Conservation (phyloP, 1,140 invertebrate species). For the Papilio dardanus region DNA sequence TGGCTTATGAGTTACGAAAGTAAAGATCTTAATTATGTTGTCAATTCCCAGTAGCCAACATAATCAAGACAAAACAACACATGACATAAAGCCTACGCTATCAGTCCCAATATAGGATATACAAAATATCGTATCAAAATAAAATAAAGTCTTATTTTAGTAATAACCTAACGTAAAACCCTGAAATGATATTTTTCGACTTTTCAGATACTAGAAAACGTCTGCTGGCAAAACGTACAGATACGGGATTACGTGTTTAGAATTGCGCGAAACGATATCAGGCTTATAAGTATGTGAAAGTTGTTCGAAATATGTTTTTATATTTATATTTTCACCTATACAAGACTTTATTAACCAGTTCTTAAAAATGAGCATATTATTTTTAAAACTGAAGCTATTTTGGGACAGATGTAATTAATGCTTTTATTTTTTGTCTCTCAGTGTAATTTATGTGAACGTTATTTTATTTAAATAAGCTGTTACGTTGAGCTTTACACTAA, state of each 20-base stretch:
- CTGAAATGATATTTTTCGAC: background rate
- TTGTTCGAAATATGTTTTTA: background rate
- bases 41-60: too few relatives aligned
- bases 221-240: background rate
- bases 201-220: constrained; percentile 7
- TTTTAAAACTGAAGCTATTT: background rate
- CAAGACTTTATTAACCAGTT: background rate
- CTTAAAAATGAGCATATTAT: background rate
- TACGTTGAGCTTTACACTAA: background rate
- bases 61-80: too few relatives aligned
- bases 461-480: background rate
- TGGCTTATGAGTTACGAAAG: too few relatives aligned
- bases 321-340: background rate
- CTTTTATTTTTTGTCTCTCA: background rate
- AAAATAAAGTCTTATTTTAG: background rate
- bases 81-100: too few relatives aligned
- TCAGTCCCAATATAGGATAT: too few relatives aligned
- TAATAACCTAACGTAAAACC: background rate
- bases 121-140: background rate
- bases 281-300: background rate
- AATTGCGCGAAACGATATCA: constrained; percentile 1
- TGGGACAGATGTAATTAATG: background rate
- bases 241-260: constrained; percentile 13
- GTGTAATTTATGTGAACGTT: background rate
- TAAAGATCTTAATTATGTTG: too few relatives aligned